phyloP scores from a whole-genome alignment of 2,113 vertebrate species.

The Pheucticus melanocephalus region DNA sequence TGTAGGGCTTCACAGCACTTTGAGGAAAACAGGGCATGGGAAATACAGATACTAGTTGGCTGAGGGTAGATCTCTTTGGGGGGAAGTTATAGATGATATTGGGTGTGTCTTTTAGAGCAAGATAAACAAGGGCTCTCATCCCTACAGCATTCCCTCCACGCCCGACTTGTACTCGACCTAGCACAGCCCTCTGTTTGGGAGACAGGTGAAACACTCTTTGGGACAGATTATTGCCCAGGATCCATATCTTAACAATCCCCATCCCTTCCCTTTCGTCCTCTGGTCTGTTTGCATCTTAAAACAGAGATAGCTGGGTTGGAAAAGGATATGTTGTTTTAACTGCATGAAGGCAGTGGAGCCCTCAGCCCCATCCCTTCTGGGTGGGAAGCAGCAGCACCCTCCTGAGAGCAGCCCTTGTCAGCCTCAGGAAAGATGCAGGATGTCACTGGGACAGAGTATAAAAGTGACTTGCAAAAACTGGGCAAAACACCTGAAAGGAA shows the following conservation, averaged over 20 bases:
- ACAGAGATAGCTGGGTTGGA: neutral
- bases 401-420: neutral
- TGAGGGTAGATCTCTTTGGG: neutral
- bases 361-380: accelerated
- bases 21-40: neutral
- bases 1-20: neutral
- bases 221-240: neutral
- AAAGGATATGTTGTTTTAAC: neutral
- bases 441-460: neutral
- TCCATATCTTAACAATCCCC: neutral
- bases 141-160: neutral
- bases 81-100: neutral
- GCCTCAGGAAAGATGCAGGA: neutral
- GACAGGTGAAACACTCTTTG: neutral
- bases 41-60: neutral
- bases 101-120: neutral
- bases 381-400: neutral
- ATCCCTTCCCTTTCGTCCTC: neutral
- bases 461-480: neutral
- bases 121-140: neutral
- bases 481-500: neutral
- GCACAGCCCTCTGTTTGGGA: neutral
- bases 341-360: neutral
- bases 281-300: neutral
- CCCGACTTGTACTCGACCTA: neutral